Conservation (phyloP, 2,797 vertebrate genomes). For the Discoglossus pictus region DNA sequence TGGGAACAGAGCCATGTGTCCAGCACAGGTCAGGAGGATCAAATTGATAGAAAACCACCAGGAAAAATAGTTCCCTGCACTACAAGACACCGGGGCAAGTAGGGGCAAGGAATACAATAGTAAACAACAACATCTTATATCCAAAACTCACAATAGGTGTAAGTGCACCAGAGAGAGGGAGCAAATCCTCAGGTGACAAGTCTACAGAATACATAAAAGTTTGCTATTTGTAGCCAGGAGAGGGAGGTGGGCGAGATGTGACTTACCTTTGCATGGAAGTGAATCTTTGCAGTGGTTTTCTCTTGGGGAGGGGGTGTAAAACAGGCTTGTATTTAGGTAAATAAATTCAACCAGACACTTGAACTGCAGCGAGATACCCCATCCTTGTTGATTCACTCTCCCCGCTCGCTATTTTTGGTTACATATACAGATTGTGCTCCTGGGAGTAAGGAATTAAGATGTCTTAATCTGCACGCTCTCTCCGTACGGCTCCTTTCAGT, state of each 20-base stretch:
- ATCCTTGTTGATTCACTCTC: constrained; percentile 27
- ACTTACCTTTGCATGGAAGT: constrained; percentile 75
- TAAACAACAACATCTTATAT: constrained; percentile 1
- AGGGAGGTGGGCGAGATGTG: background rate
- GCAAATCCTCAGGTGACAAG: constrained; percentile 31
- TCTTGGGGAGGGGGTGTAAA: constrained; percentile 12
- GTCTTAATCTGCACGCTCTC: constrained; percentile 38
- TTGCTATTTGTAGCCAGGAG: constrained; percentile 10
- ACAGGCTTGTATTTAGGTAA: constrained; percentile 24
- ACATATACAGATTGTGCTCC: constrained; percentile 35
- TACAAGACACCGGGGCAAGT: background rate
- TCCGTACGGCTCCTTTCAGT: constrained; percentile 19
- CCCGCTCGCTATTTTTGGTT: constrained; percentile 18
- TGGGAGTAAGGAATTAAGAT: constrained; percentile 35
- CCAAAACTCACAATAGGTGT: background rate
- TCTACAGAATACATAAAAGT: constrained; percentile 37
- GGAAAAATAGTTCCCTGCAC: too few species aligned
- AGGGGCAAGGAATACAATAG: background rate
- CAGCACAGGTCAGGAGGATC: constrained; percentile 18
- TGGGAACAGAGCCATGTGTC: constrained; percentile 27
- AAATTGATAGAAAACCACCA: background rate
- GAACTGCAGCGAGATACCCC: constrained; percentile 23
- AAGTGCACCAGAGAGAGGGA: constrained; percentile 1
- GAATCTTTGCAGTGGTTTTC: constrained; percentile 59
- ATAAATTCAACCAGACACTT: constrained; percentile 38